phyloP scores from a whole-genome alignment of 2,797 vertebrate genomes.

The Bradypus variegatus region DNA sequence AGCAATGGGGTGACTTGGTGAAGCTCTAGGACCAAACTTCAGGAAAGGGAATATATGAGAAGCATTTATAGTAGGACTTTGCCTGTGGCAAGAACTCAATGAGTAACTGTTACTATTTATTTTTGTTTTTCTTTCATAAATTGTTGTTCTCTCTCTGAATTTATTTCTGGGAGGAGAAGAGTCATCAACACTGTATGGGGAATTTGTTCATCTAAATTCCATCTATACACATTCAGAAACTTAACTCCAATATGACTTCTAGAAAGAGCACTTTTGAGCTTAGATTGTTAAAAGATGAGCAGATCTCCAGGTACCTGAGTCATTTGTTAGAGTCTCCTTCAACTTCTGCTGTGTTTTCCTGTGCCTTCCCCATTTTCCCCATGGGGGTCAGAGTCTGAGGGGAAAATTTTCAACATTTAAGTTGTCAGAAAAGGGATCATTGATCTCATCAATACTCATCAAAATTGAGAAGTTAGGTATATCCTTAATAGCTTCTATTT shows the following conservation, averaged over 20 bases:
- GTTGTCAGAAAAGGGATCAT: not conserved
- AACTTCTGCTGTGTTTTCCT: not conserved
- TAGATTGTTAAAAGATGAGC: not conserved
- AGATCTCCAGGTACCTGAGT: not conserved
- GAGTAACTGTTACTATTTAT: not conserved
- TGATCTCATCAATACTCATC: not conserved
- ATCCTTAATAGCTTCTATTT: not conserved
- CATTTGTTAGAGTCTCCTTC: not conserved
- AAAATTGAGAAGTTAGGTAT: not conserved
- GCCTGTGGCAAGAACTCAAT: not conserved
- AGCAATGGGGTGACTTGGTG: not conserved
- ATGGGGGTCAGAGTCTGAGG: not conserved
- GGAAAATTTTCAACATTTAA: not conserved
- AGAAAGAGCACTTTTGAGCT: not conserved
- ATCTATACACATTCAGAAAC: not conserved
- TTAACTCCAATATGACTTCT: not conserved
- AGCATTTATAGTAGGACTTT: not conserved
- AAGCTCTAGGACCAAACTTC: not conserved
- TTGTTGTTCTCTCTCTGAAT: not conserved
- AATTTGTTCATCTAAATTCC: not conserved
- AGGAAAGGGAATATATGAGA: not conserved
- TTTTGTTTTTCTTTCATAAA: not conserved
- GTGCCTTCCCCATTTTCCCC: not conserved
- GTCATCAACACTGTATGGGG: not conserved
- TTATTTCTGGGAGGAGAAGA: not conserved